phyloP scores from a whole-genome alignment of 2,797 vertebrate genomes.

The Spatula versicolor region DNA sequence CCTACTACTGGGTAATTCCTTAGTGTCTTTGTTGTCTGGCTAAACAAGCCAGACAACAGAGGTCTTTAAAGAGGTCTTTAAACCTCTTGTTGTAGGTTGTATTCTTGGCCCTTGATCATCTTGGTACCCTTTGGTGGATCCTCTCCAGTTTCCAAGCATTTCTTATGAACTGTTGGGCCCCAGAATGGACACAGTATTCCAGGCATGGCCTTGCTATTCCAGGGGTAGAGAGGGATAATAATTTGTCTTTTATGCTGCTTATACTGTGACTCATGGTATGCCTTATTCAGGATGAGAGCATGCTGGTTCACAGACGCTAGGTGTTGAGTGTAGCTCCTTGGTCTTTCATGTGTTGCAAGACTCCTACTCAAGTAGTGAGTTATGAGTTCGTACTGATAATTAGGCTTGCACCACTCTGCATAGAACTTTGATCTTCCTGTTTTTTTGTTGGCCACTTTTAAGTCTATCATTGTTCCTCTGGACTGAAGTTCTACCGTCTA shows the following conservation, averaged over 20 bases:
- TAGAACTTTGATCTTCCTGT: background rate
- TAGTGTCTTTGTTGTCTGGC: background rate
- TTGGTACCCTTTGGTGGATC: background rate
- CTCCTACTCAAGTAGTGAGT: background rate
- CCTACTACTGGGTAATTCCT: background rate
- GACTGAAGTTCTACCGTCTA: background rate
- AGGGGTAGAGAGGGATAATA: background rate
- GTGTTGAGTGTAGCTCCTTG: background rate
- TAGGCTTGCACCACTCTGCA: background rate
- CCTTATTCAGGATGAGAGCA: background rate
- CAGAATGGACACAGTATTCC: too few species aligned
- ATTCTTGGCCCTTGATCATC: background rate
- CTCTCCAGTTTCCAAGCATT: background rate
- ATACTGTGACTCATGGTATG: background rate
- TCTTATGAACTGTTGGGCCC: background rate
- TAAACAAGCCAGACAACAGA: too few species aligned
- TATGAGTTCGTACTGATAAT: background rate
- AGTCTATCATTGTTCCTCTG: background rate
- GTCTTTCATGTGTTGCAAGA: background rate
- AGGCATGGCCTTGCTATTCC: background rate
- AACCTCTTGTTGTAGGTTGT: background rate
- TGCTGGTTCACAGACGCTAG: background rate
- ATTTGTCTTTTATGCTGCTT: background rate
- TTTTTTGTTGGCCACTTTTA: background rate
- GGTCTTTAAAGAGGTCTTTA: too few species aligned